phyloP scores from a whole-genome alignment of 2,113 vertebrate genomes.

The Pseudorhombus dupliciocellatus region DNA sequence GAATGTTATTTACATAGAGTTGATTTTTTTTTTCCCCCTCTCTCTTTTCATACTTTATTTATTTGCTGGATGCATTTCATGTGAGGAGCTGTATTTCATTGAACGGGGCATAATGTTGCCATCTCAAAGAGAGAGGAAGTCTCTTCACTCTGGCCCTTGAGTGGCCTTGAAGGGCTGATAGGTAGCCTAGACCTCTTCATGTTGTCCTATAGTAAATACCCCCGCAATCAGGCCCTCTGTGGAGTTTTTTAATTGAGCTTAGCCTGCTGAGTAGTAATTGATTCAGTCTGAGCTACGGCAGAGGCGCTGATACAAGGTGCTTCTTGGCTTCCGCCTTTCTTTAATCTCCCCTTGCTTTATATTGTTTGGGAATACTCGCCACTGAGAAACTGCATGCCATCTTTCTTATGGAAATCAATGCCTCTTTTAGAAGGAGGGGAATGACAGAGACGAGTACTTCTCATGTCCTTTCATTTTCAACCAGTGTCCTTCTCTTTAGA shows the following conservation, averaged over 20 bases:
- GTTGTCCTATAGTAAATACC: slow-evolving; percentile 86
- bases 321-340: slow-evolving; percentile 83
- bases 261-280: slow-evolving; percentile 89
- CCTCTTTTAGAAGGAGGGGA: slow-evolving; percentile 80
- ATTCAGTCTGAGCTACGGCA: slow-evolving; percentile 88
- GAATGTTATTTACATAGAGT: slow-evolving; percentile 80
- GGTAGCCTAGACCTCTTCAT: slow-evolving; percentile 84
- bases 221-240: slow-evolving; percentile 81
- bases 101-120: slow-evolving; percentile 72
- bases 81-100: slow-evolving; percentile 27
- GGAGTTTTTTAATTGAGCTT: slow-evolving; percentile 88
- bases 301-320: slow-evolving; percentile 92
- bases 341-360: slow-evolving; percentile 93
- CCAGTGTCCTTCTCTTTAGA: slow-evolving; percentile 95
- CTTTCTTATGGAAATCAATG: slow-evolving; percentile 99
- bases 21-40: slow-evolving; percentile 44
- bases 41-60: slow-evolving; percentile 43
- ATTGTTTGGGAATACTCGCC: slow-evolving; percentile 94
- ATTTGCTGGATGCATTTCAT: slow-evolving; percentile 6
- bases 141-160: slow-evolving; percentile 80
- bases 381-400: slow-evolving; percentile 92
- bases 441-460: slow-evolving; percentile 80
- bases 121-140: slow-evolving; percentile 82
- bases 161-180: slow-evolving; percentile 83
- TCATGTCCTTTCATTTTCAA: slow-evolving; percentile 87